Base-by-base conservation (phyloP, 2,888 invertebrate species). In the Rhagophthalmus giganteus region DNA sequence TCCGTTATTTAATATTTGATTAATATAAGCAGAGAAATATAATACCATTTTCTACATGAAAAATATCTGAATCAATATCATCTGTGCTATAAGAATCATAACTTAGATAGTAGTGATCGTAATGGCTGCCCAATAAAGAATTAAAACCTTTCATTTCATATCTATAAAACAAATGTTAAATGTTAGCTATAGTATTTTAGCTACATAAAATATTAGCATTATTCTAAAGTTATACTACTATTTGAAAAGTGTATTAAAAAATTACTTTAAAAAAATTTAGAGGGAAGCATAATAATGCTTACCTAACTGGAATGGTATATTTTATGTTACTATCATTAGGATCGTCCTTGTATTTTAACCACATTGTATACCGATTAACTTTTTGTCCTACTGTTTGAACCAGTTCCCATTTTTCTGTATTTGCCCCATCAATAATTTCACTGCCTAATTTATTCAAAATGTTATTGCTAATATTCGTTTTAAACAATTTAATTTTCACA, bases 131-230 rank as follows among this genome's bases (percentile, higher is more conserved):
- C n/a, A 97, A 78, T 1, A 97, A 78, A 0, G 87, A 84, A 72
- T 97, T 95, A 74, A 82, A 96, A 0, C 96, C 97, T 67, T 84
- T 85, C 96, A 97, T 97, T 76, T 95, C 93, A 72, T 95, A 97
- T 54, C 72, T 72, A 44, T 33, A 64, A 64, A 81, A 81, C 49
- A 69, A 6, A n/a, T n/a, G n/a, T n/a, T n/a, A n/a, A n/a, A n/a
- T n/a, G n/a, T n/a, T n/a, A n/a, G n/a, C n/a, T n/a, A n/a, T n/a
- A n/a, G n/a, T n/a, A n/a, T n/a, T n/a, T n/a, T n/a, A n/a, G n/a
- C n/a, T n/a, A n/a, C n/a, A n/a, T n/a, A n/a, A n/a, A n/a, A n/a
- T n/a, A n/a, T n/a, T n/a, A n/a, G n/a, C n/a, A n/a, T n/a, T n/a
- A n/a, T n/a, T n/a, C n/a, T n/a, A n/a, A n/a, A n/a, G n/a, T n/a